Evolutionary conservation across 2,113 vertebrate genomes (phyloP).

Genomic region (Chascanopsetta lugubris): DNA sequence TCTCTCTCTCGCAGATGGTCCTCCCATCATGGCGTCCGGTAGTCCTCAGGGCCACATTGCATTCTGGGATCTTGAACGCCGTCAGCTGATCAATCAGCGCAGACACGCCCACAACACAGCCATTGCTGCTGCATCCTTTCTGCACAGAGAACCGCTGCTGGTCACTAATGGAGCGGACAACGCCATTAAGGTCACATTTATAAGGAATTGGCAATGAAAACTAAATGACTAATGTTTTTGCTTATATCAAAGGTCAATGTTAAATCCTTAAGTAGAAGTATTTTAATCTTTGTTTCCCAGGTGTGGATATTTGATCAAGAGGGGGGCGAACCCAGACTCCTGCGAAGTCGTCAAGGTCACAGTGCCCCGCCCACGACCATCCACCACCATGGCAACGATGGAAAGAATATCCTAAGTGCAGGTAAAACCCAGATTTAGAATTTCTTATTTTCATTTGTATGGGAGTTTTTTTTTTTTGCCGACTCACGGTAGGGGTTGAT

Average conservation of each 20-base stretch:
- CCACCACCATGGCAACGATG: slow-evolving; percentile 89
- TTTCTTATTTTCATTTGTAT: neutral
- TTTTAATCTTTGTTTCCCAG: slow-evolving; percentile 67
- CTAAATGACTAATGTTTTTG: neutral
- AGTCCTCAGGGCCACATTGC: slow-evolving; percentile 94
- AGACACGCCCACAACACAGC: slow-evolving; percentile 89
- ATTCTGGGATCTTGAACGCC: slow-evolving; percentile 93
- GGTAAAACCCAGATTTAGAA: slow-evolving; percentile 80
- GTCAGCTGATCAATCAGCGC: slow-evolving; percentile 89
- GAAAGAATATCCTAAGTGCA: slow-evolving; percentile 93
- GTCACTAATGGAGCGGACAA: slow-evolving; percentile 95
- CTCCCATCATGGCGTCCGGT: slow-evolving; percentile 90
- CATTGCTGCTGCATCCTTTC: slow-evolving; percentile 89
- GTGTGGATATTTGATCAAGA: slow-evolving; percentile 97
- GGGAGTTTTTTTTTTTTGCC: too few species aligned
- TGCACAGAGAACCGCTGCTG: slow-evolving; percentile 91
- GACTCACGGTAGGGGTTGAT: too few species aligned
- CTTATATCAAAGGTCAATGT: neutral
- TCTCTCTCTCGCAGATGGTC: slow-evolving; percentile 83
- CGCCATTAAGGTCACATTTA: slow-evolving; percentile 82
- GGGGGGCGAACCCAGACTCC: slow-evolving; percentile 86
- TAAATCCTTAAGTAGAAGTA: too few species aligned
- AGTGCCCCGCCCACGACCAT: slow-evolving; percentile 91
- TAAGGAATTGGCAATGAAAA: too few species aligned
- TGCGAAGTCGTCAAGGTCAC: slow-evolving; percentile 89